Conservation (phyloP, 2,113 vertebrate genomes). For the Rissa tridactyla region DNA sequence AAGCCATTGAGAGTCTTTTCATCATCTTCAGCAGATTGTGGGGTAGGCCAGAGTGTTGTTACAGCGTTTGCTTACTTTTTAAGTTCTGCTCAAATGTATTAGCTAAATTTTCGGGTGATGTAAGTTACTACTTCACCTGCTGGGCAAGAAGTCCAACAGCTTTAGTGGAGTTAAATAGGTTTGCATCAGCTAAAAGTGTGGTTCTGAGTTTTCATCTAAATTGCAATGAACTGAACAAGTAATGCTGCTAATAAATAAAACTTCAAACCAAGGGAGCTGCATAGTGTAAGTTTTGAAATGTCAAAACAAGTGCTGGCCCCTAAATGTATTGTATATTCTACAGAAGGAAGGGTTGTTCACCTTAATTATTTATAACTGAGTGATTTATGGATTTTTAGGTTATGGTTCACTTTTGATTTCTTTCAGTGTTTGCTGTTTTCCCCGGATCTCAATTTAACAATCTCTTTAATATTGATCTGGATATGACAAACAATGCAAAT, state of each 20-base stretch:
- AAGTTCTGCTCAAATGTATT: neutral
- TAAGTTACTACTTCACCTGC: neutral
- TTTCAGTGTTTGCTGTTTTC: neutral
- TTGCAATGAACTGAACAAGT: neutral
- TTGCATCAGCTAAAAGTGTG: neutral
- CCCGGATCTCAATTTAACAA: conserved; percentile 5
- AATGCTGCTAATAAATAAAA: neutral
- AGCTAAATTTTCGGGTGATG: neutral
- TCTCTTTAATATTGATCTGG: conserved; percentile 34
- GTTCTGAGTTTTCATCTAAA: neutral
- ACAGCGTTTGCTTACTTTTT: neutral
- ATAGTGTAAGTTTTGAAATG: neutral
- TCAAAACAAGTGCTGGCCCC: neutral
- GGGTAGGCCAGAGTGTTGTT: neutral
- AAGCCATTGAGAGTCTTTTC: neutral
- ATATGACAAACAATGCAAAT: conserved; percentile 21
- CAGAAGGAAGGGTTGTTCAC: neutral
- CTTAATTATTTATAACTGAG: conserved; percentile 15
- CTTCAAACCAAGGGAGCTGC: neutral
- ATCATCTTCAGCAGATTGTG: neutral
- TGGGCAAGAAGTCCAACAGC: neutral
- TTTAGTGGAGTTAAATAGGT: neutral
- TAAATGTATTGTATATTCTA: neutral
- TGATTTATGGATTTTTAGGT: conserved; percentile 35
- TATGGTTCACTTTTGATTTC: neutral